Evolutionary conservation across 2,888 invertebrate species (phyloP).

Genomic region (Agrochola circellaris): DNA sequence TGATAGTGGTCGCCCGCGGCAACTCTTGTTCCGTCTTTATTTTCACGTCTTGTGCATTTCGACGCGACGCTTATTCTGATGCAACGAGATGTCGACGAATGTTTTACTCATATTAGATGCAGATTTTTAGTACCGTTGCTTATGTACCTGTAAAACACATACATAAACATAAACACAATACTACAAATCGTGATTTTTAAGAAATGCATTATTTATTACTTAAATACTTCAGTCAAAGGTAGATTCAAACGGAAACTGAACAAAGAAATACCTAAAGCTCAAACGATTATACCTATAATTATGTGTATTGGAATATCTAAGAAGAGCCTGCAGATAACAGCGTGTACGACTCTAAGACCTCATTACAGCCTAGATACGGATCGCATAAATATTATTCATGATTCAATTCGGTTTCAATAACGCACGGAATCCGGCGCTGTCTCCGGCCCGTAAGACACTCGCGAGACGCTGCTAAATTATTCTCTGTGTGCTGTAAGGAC

Average conservation of each 20-base stretch:
- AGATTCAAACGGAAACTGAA: neutral
- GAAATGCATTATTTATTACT: neutral
- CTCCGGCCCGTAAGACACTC: constrained; percentile 50
- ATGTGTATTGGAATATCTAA: neutral
- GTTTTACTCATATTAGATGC: neutral
- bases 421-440: constrained; percentile 34
- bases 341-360: neutral
- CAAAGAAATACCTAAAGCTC: neutral
- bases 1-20: neutral
- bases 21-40: neutral
- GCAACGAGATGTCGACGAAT: neutral
- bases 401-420: constrained; percentile 66
- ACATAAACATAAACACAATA: neutral
- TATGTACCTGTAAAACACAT: neutral
- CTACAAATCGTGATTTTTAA: too few relatives aligned
- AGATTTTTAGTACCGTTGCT: too few relatives aligned
- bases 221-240: neutral
- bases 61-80: neutral
- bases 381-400: constrained; percentile 67
- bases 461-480: constrained; percentile 76
- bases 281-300: neutral
- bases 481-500: constrained; percentile 69
- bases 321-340: neutral
- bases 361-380: constrained; percentile 10
- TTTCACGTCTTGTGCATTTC: constrained; percentile 11